Conservation (phyloP, 2,888 invertebrate species). For the Mesorhabditis belari region DNA sequence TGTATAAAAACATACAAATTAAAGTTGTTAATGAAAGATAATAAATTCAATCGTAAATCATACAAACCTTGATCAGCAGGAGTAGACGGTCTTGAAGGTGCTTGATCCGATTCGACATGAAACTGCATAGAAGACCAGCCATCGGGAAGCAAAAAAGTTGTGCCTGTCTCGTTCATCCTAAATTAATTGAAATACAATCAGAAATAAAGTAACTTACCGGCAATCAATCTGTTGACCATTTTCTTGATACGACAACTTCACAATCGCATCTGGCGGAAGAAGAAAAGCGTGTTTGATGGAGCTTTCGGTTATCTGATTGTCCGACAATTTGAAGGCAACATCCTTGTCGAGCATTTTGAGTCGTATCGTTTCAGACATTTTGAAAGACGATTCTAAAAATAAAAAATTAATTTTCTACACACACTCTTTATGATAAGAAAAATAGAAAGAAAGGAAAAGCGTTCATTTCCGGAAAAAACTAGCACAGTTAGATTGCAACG, state of each 20-base stretch:
- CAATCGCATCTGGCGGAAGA: no score
- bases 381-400: constrained; percentile 2
- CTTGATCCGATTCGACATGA: constrained; percentile 1
- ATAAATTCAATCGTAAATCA: constrained; percentile 3
- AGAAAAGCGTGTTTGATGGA: no score
- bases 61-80: constrained; percentile 1
- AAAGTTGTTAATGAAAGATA: constrained; percentile 1
- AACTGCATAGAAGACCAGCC: not conserved
- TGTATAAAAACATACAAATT: constrained; percentile 4
- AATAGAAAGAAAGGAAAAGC: not conserved
- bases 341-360: not conserved
- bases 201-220: no score
- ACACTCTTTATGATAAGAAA: constrained; percentile 3
- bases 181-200: no score
- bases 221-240: no score
- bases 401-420: constrained; percentile 8
- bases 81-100: not conserved
- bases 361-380: not conserved
- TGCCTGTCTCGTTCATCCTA: no score
- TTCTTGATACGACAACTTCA: no score
- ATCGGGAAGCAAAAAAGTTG: no score
- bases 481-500: no score
- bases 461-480: no score
- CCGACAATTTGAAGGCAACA: not conserved
- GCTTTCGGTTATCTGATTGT: no score